phyloP scores from a whole-genome alignment of 2,888 invertebrate genomes.

The Athalia rosae region DNA sequence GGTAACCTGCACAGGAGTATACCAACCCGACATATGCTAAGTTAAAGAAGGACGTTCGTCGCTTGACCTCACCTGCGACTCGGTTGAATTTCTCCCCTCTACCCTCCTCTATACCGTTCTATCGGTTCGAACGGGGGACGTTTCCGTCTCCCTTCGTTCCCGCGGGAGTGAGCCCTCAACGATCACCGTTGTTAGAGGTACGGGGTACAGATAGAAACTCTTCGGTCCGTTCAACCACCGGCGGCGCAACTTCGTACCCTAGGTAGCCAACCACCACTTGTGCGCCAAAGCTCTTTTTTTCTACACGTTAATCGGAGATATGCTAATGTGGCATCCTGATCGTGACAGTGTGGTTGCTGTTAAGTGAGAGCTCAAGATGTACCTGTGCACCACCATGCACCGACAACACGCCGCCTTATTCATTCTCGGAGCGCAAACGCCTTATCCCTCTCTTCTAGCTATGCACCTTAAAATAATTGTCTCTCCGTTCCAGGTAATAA shows the following conservation, averaged over 20 bases:
- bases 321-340: constrained; percentile 71
- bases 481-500: constrained; percentile 38
- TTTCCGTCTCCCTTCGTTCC: constrained; percentile 1
- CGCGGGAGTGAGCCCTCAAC: constrained; percentile 45
- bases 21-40: constrained; percentile 20
- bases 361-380: constrained; percentile 73
- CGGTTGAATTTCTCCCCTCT: background rate
- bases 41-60: background rate
- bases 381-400: constrained; percentile 54
- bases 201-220: too few relatives aligned
- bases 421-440: background rate
- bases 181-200: background rate
- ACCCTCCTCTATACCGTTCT: background rate
- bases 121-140: too few relatives aligned
- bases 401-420: constrained; percentile 25
- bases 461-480: constrained; percentile 42
- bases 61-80: constrained; percentile 26
- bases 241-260: constrained; percentile 41
- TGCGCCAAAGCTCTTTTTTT: constrained; percentile 49
- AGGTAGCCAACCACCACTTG: constrained; percentile 50
- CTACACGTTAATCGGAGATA: constrained; percentile 68
- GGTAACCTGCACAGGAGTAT: constrained; percentile 1
- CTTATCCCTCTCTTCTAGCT: constrained; percentile 14
- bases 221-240: constrained; percentile 30
- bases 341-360: constrained; percentile 69